Conservation (phyloP, 2,113 vertebrate species). For the Natator depressus region DNA sequence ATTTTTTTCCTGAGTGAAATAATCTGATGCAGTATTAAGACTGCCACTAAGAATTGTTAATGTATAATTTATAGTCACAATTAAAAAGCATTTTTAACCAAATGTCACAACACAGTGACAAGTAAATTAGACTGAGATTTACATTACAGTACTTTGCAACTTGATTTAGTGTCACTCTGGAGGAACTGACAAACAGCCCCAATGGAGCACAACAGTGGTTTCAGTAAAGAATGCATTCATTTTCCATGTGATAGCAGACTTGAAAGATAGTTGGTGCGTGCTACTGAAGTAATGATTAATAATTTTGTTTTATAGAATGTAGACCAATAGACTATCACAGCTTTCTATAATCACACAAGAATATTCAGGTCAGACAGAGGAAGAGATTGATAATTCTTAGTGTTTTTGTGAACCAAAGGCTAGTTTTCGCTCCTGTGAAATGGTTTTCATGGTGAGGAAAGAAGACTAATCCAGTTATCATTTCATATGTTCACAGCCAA, state of each 20-base stretch:
- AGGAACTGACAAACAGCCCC: conserved; percentile 77
- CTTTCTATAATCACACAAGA: conserved; percentile 11
- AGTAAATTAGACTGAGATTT: conserved; percentile 86
- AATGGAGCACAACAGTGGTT: conserved; percentile 64
- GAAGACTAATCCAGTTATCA: neutral
- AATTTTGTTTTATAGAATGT: conserved; percentile 43
- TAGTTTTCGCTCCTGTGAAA: neutral
- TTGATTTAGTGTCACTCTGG: conserved; percentile 79
- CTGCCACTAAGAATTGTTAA: conserved; percentile 81
- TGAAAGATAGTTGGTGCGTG: conserved; percentile 43
- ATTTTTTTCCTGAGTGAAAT: conserved; percentile 61
- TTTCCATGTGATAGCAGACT: conserved; percentile 47
- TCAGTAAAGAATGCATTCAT: conserved; percentile 61
- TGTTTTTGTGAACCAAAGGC: neutral
- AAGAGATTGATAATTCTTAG: neutral
- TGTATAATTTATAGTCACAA: conserved; percentile 86
- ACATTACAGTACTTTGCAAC: conserved; percentile 74
- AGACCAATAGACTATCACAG: neutral
- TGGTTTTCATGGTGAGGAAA: neutral
- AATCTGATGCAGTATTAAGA: conserved; percentile 77
- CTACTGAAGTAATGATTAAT: conserved; percentile 38
- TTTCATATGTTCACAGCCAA: neutral
- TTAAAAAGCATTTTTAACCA: conserved; percentile 86
- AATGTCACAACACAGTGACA: conserved; percentile 85
- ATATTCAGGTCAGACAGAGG: neutral